Conservation (phyloP, 2,797 vertebrate species). For the Dendrocincla tyrannina region DNA sequence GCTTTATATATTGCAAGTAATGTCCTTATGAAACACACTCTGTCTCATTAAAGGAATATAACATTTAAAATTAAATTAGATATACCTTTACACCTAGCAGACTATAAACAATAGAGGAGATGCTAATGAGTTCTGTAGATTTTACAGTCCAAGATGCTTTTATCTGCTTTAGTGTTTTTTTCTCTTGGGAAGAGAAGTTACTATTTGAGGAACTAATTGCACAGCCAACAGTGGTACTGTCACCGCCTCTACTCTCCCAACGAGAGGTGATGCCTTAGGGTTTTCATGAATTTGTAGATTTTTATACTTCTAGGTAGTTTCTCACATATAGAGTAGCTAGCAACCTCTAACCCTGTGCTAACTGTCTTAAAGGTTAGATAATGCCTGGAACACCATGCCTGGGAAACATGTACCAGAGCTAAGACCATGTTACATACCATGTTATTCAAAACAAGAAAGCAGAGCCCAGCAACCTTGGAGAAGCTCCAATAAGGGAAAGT, state of each 20-base stretch:
- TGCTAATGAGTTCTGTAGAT: not conserved
- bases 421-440: no score
- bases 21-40: not conserved
- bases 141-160: slow-evolving; percentile 17
- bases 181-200: not conserved
- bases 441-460: no score
- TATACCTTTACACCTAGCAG: not conserved
- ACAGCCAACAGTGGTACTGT: not conserved
- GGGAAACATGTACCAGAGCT: no score
- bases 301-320: no score
- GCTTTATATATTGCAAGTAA: not conserved
- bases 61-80: slow-evolving; percentile 37
- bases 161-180: not conserved
- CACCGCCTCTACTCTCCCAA: not conserved
- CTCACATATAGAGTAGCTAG: no score
- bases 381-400: no score
- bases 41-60: slow-evolving; percentile 28
- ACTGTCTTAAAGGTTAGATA: no score
- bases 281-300: no score
- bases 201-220: slow-evolving; percentile 10
- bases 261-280: not conserved
- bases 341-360: no score
- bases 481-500: no score
- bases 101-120: not conserved
- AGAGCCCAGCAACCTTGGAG: no score